Evolutionary conservation across 2,113 vertebrate species (phyloP).

Genomic region (Bagarius yarrelli): DNA sequence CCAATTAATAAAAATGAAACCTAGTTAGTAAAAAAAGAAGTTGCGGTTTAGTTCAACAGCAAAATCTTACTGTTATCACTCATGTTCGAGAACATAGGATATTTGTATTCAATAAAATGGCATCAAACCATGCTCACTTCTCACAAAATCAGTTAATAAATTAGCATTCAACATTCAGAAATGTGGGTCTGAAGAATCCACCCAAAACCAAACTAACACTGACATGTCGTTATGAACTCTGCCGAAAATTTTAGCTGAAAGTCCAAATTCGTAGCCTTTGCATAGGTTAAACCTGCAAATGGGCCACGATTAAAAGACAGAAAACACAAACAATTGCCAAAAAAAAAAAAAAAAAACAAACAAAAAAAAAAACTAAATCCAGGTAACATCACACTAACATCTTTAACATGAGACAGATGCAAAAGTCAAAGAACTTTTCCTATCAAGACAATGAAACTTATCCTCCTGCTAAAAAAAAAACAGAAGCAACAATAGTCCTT

Average conservation of each 20-base stretch:
- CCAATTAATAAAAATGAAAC: too few species aligned
- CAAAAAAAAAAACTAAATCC: not conserved
- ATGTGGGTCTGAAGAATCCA: not conserved
- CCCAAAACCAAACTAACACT: not conserved
- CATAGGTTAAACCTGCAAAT: not conserved
- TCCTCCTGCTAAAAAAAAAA: slow-evolving; percentile 23
- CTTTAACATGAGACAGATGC: not conserved
- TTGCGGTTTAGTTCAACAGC: not conserved
- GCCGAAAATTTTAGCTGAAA: not conserved
- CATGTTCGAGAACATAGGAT: too few species aligned
- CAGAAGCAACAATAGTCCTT: slow-evolving; percentile 34
- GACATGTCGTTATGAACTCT: slow-evolving; percentile 7
- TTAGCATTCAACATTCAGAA: not conserved
- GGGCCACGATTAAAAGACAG: slow-evolving; percentile 15
- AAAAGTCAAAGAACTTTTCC: not conserved
- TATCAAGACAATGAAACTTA: slow-evolving; percentile 15
- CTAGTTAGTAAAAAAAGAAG: too few species aligned
- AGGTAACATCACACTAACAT: too few species aligned
- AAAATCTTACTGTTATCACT: not conserved
- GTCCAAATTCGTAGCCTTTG: not conserved
- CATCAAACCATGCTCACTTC: not conserved
- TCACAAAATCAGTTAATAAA: not conserved
- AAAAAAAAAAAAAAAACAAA: slow-evolving; percentile 11
- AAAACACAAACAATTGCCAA: slow-evolving; percentile 48
- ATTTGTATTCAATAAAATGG: not conserved